Evolutionary conservation across 2,797 vertebrate genomes (phyloP), one percentile per base, ranked within the genome.

Genomic region (Channallabes apus): DNA sequence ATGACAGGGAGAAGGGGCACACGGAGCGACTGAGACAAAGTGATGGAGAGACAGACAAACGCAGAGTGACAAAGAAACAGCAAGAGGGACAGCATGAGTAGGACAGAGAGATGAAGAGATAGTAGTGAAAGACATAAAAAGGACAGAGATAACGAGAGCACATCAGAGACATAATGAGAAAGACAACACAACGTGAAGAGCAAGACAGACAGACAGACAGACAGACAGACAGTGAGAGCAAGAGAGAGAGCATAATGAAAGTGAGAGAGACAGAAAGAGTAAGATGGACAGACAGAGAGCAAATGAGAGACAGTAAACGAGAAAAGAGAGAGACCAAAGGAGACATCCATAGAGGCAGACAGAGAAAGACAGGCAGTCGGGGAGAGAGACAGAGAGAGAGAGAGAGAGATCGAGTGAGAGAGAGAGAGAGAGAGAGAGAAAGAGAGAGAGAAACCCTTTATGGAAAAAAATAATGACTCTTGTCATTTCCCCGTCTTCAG

Each of bases 31-130:
- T 22, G 85, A 83, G 75, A 88, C 86, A 89, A 69, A 65, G 24
- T 51, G 38, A 32, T 91, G 88, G 91, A 93, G 92, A 91, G 92
- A 86, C 6, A 41, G 32, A 35, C 84, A 89, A 91, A 89, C 6
- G 24, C 29, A 79, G 11, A 80, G 83, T 9, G 92, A 88, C 91
- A 89, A 90, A 90, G 32, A 59, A 18, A 35, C 7, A 35, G 29
- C 17, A 35, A 17, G 67, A 76, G 6, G 18, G n/a, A 29, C n/a
- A 56, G 9, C 18, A 22, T 20, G 76, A 59, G 27, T n/a, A 15
- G 6, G 5, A 24, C 3, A 77, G 54, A 79, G 18, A 38, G 56
- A 59, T 11, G n/a, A 2, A 15, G 22, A 24, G 22, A 32, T 2
- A 24, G 1, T 41, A 6, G 59, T 3, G 29, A 78, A 20, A 22